Conservation (phyloP, 2,113 vertebrate genomes). For the Xiphorhynchus elegans region DNA sequence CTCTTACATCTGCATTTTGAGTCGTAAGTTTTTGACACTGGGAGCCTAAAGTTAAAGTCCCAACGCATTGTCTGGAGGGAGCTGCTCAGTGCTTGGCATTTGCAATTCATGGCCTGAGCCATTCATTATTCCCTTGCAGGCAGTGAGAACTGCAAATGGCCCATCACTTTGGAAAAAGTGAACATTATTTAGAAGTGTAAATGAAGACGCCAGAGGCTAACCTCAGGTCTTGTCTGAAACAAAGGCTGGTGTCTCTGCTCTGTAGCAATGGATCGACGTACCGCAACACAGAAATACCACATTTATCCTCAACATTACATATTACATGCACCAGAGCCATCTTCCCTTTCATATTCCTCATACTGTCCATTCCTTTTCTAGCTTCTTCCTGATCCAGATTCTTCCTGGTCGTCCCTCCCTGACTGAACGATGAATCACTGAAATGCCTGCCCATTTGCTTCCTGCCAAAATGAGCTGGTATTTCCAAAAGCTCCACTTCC, state of each 20-base stretch:
- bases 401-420: background rate
- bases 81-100: background rate
- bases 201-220: constrained; percentile 5
- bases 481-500: constrained; percentile 23
- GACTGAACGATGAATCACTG: constrained; percentile 12
- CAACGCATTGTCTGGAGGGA: background rate
- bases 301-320: background rate
- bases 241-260: background rate
- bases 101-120: background rate
- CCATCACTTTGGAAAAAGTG: background rate
- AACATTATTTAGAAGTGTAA: constrained; percentile 30
- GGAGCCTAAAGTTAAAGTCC: background rate
- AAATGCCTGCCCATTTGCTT: constrained; percentile 11
- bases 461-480: background rate
- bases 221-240: background rate
- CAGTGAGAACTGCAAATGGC: constrained; percentile 11
- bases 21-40: background rate
- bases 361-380: background rate
- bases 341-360: background rate
- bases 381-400: background rate
- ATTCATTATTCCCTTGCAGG: background rate
- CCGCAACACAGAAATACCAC: background rate
- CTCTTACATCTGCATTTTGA: background rate
- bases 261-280: background rate
- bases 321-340: background rate